These are phyloP conservation scores for Enteromius trimaculatus DNA, from an alignment of 2,797 vertebrate genomes.

Conservation along the genomic window DNA sequence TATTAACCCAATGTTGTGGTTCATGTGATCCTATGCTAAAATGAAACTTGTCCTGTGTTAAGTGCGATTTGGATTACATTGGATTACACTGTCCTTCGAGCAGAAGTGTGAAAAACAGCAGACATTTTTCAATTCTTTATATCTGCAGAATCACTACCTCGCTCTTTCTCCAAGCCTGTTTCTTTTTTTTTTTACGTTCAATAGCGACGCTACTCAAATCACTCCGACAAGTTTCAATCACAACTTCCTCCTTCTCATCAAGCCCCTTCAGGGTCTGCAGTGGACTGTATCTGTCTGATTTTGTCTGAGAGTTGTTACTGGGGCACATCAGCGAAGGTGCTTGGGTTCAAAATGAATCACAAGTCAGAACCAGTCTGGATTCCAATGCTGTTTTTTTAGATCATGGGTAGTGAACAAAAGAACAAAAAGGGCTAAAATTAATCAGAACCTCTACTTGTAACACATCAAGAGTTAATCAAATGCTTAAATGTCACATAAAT, in stretches of 20 bases:
- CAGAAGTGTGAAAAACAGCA: constrained; percentile 17
- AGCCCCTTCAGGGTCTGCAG: neutral
- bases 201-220: constrained; percentile 8
- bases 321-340: neutral
- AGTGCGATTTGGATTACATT: constrained; percentile 7
- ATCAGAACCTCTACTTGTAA: neutral
- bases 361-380: constrained; percentile 21
- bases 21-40: neutral
- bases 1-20: neutral
- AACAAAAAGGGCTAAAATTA: neutral
- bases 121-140: constrained; percentile 38
- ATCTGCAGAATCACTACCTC: constrained; percentile 9
- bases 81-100: constrained; percentile 1
- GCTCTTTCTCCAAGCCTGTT: constrained; percentile 20
- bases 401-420: neutral
- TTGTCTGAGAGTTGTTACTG: constrained; percentile 21
- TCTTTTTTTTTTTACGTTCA: constrained; percentile 29
- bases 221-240: constrained; percentile 32
- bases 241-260: constrained; percentile 27
- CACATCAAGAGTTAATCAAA: constrained; percentile 20
- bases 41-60: neutral
- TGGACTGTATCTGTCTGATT: constrained; percentile 35
- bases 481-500: constrained; percentile 24
- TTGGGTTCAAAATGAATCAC: constrained; percentile 30
- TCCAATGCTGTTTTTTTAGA: neutral